Percentiles rank a stretch among this genome's conserved stretches.
phyloP scores from a whole-genome alignment of 2,797 vertebrate genomes.

The Naso thynnoides region DNA sequence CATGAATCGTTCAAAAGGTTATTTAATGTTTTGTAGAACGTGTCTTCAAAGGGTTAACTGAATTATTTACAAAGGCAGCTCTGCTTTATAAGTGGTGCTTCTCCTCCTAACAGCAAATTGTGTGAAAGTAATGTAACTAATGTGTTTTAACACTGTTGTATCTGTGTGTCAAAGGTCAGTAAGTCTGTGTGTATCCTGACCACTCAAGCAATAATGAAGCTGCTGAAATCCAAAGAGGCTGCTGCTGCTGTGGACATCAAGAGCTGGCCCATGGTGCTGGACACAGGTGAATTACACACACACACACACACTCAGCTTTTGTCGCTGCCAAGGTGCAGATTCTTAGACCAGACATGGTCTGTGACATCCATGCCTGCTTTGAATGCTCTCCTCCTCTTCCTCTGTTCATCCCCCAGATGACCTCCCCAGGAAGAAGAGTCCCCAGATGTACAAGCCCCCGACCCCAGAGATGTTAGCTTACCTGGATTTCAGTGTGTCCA shows the following conservation, averaged over 20 bases:
- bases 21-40: too few relatives aligned
- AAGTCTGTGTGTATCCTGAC: slow-evolving; percentile 95
- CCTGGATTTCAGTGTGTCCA: slow-evolving; percentile 98
- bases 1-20: too few relatives aligned
- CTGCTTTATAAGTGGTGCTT: fast-evolving
- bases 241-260: slow-evolving; percentile 93
- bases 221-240: slow-evolving; percentile 96
- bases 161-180: slow-evolving; percentile 89
- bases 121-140: not conserved
- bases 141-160: slow-evolving; percentile 21
- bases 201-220: slow-evolving; percentile 95
- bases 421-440: slow-evolving; percentile 92
- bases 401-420: slow-evolving; percentile 85
- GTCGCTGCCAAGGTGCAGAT: not conserved
- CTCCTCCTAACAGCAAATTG: not conserved
- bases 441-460: slow-evolving; percentile 90
- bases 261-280: slow-evolving; percentile 94
- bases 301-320: not conserved
- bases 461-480: slow-evolving; percentile 94
- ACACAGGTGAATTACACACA: slow-evolving; percentile 86
- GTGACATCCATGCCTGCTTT: not conserved
- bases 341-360: not conserved
- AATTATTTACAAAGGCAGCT: not conserved
- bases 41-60: not conserved
- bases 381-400: not conserved